Conservation (phyloP, 37 sponge, comb jelly and placozoan genomes). For the Beroe ovata region DNA sequence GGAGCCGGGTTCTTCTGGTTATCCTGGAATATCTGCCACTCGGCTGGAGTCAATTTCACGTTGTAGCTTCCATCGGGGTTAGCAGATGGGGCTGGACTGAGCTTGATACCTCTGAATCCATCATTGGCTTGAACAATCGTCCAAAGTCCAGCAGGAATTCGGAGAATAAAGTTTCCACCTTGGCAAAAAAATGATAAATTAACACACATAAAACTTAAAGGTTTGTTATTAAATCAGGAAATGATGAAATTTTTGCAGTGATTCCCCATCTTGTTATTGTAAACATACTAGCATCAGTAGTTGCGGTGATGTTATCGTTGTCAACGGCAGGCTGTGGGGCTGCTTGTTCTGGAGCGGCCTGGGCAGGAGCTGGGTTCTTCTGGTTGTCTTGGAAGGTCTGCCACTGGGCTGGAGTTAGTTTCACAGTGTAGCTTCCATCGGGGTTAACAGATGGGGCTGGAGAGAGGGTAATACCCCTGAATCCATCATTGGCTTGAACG, state of each 20-base stretch:
- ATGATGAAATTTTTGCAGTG: too few species aligned
- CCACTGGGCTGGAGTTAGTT: slow-evolving; percentile 28
- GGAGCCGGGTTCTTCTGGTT: slow-evolving; percentile 39
- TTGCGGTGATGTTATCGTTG: slow-evolving; percentile 11
- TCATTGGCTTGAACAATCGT: slow-evolving; percentile 17
- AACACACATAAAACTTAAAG: neutral
- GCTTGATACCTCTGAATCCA: slow-evolving; percentile 16
- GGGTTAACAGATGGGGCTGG: neutral
- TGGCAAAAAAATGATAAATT: neutral
- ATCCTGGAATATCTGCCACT: slow-evolving; percentile 55
- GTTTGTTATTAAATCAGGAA: neutral
- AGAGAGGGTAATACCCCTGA: neutral
- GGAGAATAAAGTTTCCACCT: slow-evolving; percentile 20
- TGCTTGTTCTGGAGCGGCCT: neutral
- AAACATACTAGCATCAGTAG: slow-evolving; percentile 18
- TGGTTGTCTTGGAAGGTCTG: slow-evolving; percentile 40
- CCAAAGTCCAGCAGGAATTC: slow-evolving; percentile 32
- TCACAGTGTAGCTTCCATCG: neutral
- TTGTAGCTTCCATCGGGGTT: neutral
- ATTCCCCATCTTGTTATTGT: too few species aligned
- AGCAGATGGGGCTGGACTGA: neutral
- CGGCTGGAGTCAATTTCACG: neutral
- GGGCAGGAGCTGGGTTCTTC: slow-evolving; percentile 27
- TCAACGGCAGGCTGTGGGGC: neutral
- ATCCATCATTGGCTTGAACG: neutral